Conservation (phyloP, 2,113 vertebrate genomes). For the Cricetomys ansorgei region DNA sequence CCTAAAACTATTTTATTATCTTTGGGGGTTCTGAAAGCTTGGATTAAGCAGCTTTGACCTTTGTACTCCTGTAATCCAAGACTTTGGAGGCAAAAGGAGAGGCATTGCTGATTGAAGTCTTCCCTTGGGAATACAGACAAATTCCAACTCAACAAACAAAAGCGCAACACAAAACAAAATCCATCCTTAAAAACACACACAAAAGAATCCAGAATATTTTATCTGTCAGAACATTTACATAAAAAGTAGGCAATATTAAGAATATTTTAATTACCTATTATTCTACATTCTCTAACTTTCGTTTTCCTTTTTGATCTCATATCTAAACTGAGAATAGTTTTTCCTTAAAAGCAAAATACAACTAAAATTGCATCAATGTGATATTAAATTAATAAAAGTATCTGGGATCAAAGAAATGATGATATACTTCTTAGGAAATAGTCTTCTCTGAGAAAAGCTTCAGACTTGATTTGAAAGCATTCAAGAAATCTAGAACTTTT, state of each 20-base stretch:
- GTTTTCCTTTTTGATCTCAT: neutral
- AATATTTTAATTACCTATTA: neutral
- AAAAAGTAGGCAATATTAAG: neutral
- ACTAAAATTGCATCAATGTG: neutral
- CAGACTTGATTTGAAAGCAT: constrained; percentile 42
- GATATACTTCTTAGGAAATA: constrained; percentile 32
- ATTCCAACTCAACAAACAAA: neutral
- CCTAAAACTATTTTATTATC: neutral
- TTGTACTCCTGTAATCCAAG: neutral
- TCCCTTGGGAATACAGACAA: neutral
- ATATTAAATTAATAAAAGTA: constrained; percentile 44
- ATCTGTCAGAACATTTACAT: neutral
- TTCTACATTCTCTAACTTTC: neutral
- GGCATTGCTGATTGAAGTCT: neutral
- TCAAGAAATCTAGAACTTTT: constrained; percentile 30
- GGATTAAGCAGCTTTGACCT: neutral
- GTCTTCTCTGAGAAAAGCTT: constrained; percentile 47
- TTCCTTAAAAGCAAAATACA: constrained; percentile 8
- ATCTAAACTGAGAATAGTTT: neutral
- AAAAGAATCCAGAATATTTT: constrained; percentile 17
- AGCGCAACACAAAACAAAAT: neutral
- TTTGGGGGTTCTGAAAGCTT: neutral
- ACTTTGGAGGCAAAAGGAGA: neutral
- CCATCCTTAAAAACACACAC: neutral
- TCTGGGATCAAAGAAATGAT: constrained; percentile 2